Conservation (phyloP, 2,888 invertebrate genomes). For the Habroteleia sp. region DNA sequence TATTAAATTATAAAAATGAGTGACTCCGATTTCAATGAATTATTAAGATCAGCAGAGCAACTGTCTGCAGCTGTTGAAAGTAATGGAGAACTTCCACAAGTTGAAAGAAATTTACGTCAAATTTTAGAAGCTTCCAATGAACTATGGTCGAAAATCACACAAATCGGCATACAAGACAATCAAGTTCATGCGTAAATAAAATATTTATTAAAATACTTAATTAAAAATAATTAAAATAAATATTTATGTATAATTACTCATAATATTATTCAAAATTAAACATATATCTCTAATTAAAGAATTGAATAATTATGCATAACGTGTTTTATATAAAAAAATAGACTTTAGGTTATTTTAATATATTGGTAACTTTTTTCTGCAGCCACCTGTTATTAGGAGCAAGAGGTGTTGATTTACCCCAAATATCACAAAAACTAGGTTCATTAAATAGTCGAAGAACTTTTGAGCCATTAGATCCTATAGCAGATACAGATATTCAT, state of each 20-base stretch:
- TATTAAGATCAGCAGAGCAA: conserved; percentile 95
- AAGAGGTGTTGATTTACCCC: conserved; percentile 95
- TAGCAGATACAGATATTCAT: conserved; percentile 94
- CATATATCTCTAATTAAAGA: too few species aligned
- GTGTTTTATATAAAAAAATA: too few species aligned
- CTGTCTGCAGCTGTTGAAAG: conserved; percentile 93
- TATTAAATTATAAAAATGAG: conserved; percentile 69
- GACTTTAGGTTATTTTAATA: too few species aligned
- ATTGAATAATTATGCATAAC: too few species aligned
- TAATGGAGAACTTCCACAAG: conserved; percentile 90
- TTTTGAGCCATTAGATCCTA: conserved; percentile 94
- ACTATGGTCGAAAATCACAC: conserved; percentile 92
- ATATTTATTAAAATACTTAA: too few species aligned
- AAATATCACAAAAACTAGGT: conserved; percentile 94
- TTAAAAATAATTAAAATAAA: too few species aligned
- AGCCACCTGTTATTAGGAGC: conserved; percentile 95
- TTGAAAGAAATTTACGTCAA: conserved; percentile 94
- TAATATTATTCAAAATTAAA: too few species aligned
- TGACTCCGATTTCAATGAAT: conserved; percentile 88
- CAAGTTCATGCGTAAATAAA: conserved; percentile 91
- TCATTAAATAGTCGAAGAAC: conserved; percentile 91
- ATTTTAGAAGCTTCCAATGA: conserved; percentile 95
- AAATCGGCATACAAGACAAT: conserved; percentile 92
- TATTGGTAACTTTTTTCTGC: conserved; percentile 40
- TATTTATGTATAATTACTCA: too few species aligned